Percentiles rank a stretch among this genome's conserved stretches.
Evolutionary conservation across 2,113 vertebrate species (phyloP).

Genomic region (Pteropus alecto): DNA sequence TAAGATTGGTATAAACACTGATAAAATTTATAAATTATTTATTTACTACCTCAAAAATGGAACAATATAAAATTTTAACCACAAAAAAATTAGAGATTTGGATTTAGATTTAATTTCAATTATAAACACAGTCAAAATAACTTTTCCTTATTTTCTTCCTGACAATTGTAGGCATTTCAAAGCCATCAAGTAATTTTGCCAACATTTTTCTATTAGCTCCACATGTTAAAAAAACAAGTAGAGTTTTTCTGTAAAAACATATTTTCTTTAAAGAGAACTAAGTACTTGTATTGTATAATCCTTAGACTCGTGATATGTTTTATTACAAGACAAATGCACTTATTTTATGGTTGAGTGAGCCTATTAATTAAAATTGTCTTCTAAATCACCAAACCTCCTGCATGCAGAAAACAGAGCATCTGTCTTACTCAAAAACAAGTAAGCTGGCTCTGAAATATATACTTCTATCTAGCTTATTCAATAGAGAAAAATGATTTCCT

Average conservation of each 20-base stretch:
- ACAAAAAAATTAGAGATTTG: neutral
- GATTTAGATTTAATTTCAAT: neutral
- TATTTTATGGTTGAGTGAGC: constrained; percentile 40
- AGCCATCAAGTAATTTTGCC: neutral
- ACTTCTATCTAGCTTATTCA: neutral
- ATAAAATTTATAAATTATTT: neutral
- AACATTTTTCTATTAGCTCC: neutral
- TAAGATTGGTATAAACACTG: neutral
- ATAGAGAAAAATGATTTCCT: neutral
- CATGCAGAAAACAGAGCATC: constrained; percentile 12
- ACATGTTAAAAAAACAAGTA: neutral
- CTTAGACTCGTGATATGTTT: neutral
- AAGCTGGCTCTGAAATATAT: neutral
- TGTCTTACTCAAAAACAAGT: neutral
- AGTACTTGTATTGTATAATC: constrained; percentile 22
- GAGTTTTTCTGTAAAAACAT: neutral
- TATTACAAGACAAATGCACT: constrained; percentile 18
- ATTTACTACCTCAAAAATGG: neutral
- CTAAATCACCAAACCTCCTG: neutral
- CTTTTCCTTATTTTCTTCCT: neutral
- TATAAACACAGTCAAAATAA: neutral
- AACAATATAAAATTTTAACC: neutral
- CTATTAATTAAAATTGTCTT: constrained; percentile 58
- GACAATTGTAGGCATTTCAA: neutral
- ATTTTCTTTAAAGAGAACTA: constrained; percentile 14